Percentiles rank a stretch among this genome's conserved stretches.
Evolutionary conservation across 2,888 invertebrate genomes (phyloP).

Genomic region (Caenorhabditis becei): DNA sequence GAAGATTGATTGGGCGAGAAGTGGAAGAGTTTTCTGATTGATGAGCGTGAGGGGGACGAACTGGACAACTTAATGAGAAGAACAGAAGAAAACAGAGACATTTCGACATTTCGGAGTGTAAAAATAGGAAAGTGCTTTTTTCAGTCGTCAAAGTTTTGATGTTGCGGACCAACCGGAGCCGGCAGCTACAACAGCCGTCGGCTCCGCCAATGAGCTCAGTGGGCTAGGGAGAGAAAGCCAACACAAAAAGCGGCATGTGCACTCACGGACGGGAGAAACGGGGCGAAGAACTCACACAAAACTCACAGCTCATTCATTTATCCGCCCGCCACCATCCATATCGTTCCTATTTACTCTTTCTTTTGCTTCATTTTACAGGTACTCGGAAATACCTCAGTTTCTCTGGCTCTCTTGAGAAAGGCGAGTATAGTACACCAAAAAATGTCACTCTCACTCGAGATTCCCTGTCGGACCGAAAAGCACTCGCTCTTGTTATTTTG

Average conservation of each 20-base stretch:
- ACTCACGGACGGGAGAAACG: constrained; percentile 24
- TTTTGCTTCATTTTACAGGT: constrained; percentile 56
- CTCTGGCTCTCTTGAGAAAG: constrained; percentile 39
- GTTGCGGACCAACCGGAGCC: not conserved
- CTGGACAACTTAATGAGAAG: not conserved
- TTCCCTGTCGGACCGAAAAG: constrained; percentile 3
- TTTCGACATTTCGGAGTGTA: constrained; percentile 4
- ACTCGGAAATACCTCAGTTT: constrained; percentile 47
- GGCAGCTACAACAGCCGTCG: constrained; percentile 2
- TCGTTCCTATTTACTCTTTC: constrained; percentile 55
- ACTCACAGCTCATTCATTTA: constrained; percentile 57
- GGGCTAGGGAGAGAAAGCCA: constrained; percentile 31
- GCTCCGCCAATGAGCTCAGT: constrained; percentile 10
- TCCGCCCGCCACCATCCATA: constrained; percentile 52
- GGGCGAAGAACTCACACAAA: constrained; percentile 49
- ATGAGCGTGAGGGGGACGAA: not conserved
- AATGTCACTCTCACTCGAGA: constrained; percentile 32
- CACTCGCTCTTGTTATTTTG: not conserved
- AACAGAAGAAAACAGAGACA: too few relatives aligned
- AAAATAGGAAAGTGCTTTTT: not conserved
- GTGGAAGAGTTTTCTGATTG: constrained; percentile 5
- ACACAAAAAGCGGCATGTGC: constrained; percentile 46
- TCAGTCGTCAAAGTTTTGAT: constrained; percentile 14
- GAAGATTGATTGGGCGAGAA: constrained; percentile 6
- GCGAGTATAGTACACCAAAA: constrained; percentile 34